Base-by-base conservation (phyloP, 2,113 vertebrate genomes). In the Alligator sinensis region DNA sequence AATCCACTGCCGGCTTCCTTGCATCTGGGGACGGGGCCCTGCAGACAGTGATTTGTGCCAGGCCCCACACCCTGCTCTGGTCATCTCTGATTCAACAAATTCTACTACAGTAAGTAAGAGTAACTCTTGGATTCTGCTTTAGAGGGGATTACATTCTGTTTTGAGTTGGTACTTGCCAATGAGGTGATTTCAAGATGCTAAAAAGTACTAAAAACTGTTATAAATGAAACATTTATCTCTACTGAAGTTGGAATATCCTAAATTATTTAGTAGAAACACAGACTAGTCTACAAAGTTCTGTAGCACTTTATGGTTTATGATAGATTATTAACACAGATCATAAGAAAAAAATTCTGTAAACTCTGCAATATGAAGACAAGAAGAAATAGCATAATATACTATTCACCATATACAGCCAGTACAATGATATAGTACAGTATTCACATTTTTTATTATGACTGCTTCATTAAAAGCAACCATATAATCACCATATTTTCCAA, bases 251-350 rank as follows among this genome's bases (percentile, higher is more conserved):
- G 75, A 90, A 18, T 4, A 87, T 24, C 6, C 12, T 78, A 66
- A 1, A 1, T 57, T 59, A 63, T 75, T 68, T 68, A 19, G 4
- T 38, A 74, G 22, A 77, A 85, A 86, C 38, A 30, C 38, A 30
- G 47, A 3, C 0, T 4, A 77, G 6, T 0, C 84, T 57, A 64
- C 22, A 88, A 77, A 9, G 4, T 2, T 13, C 17, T 18, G 5
- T 3, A 60, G 58, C 10, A 93, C 70, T 25, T 85, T 28, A 80
- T 14, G 22, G 25, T 2, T 64, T 61, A 11, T 87, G 80, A 62
- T 6, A 83, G 60, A 34, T 2, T 80, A 90, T 68, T 80, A 64
- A 24, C 21, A 82, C 27, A 77, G 58, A 78, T 72, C 38, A 82
- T 59, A 92, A 60, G 4, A 5, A 70, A 17, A 85, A 79, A 89